Percentiles rank a stretch among this genome's conserved stretches.
Conservation (phyloP, 2,113 vertebrate genomes). For the Daboia siamensis region DNA sequence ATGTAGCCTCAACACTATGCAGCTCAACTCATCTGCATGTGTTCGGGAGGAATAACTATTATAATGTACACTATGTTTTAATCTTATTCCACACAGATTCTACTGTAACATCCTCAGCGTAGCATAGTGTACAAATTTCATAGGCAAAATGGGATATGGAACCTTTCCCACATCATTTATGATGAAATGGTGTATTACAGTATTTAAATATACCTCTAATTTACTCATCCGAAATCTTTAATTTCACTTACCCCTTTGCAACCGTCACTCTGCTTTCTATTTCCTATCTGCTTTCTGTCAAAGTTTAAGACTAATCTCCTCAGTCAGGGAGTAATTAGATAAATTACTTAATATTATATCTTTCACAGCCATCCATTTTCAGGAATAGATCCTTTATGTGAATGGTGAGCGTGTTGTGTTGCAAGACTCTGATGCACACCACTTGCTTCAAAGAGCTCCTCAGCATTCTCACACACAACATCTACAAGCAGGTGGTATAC, state of each 20-base stretch:
- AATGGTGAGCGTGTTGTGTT: not conserved
- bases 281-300: not conserved
- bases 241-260: not conserved
- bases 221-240: not conserved
- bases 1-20: slow-evolving; percentile 23
- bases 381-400: not conserved
- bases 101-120: not conserved
- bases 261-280: not conserved
- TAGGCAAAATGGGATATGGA: not conserved
- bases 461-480: not conserved
- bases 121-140: not conserved
- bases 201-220: not conserved
- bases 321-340: not conserved
- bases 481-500: not conserved
- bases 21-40: slow-evolving; percentile 16
- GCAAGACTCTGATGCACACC: not conserved
- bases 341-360: not conserved
- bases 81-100: not conserved
- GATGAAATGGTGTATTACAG: not conserved
- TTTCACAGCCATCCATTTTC: not conserved
- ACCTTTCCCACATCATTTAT: not conserved
- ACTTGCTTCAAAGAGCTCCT: not conserved
- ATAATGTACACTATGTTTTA: slow-evolving; percentile 32
- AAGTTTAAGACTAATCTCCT: not conserved
- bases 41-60: slow-evolving; percentile 36